Percentiles rank a stretch among this genome's conserved stretches.
phyloP scores from a whole-genome alignment of 2,113 vertebrate species.

The Myocastor coypus region DNA sequence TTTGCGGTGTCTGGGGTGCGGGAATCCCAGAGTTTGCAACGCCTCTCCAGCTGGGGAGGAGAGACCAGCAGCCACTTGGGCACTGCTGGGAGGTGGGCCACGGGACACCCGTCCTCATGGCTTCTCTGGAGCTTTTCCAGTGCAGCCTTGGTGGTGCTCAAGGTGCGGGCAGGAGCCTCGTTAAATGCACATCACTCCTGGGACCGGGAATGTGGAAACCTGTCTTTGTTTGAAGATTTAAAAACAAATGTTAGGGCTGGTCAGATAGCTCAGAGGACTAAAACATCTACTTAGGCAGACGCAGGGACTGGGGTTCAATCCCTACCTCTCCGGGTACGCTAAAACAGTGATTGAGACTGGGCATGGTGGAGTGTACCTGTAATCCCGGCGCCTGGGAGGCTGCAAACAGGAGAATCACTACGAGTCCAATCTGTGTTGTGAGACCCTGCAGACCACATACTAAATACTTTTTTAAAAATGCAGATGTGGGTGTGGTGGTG shows the following conservation, averaged over 20 bases:
- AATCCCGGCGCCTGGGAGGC: no score
- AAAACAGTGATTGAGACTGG: no score
- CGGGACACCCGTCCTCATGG: neutral
- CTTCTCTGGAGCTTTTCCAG: neutral
- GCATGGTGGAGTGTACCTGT: no score
- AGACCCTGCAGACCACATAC: no score
- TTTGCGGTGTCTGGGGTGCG: neutral
- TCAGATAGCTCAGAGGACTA: no score
- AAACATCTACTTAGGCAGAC: no score
- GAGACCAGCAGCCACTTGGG: neutral
- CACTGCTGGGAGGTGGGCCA: neutral
- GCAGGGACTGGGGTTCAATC: no score
- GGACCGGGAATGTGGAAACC: neutral
- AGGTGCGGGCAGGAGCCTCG: neutral
- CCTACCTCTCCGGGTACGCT: no score
- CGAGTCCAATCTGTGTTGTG: no score
- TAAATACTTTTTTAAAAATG: no score
- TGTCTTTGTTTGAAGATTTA: neutral
- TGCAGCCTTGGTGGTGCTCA: neutral
- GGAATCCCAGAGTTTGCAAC: neutral
- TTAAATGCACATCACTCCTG: neutral
- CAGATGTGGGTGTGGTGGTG: neutral
- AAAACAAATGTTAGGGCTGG: neutral
- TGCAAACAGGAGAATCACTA: no score
- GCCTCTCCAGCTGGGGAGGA: neutral